Evolutionary conservation across 1,140 invertebrate species (phyloP), one percentile per base, ranked within the genome.

Genomic region (Drosophila miranda): DNA sequence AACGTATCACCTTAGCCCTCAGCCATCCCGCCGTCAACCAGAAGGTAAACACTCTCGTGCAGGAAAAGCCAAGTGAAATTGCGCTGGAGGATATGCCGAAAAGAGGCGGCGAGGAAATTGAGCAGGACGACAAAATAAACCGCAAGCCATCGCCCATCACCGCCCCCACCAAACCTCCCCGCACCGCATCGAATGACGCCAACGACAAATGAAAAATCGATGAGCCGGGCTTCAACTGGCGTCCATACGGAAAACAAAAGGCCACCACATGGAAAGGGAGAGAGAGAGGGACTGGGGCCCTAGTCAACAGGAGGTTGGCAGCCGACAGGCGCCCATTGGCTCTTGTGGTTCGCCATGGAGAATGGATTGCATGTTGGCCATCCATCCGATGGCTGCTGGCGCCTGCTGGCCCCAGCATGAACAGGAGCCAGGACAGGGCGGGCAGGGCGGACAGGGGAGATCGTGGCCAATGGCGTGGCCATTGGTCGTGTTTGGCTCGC

Each of bases 141-240:
- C 34, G 34, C 34, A 38, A 1, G 30, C 30, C 9, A 38, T 55
- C 49, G 45, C 34, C 66, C 50, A 55, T 66, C 61, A 14, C 34
- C 11, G 8, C 34, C 9, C 11, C 9, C 9, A 11, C 3, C 3
- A 3, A 11, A 38, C 1, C 34, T 9, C 9, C 3, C 8, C 30
- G 30, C 34, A 38, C 34, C 9, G 7, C 34, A 38, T 11, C 14
- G 26, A 67, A 56, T 63, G 64, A 68, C 64, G 64, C 68, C 64
- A 68, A 54, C 62, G 64, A 55, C 68, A 68, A 68, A 68, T 84
- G 81, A 86, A 84, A 84, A 84, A 84, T 84, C 81, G 77, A 84
- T 84, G 70, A 78, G 64, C 60, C 64, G 60, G 62, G 61, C 55
- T 50, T n/a, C 50, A 67, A 67, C 61, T 68, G 67, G 44, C 61